These are phyloP conservation scores for Smittia aterrima DNA, from an alignment of 2,888 invertebrate genomes.

Conservation along the genomic window DNA sequence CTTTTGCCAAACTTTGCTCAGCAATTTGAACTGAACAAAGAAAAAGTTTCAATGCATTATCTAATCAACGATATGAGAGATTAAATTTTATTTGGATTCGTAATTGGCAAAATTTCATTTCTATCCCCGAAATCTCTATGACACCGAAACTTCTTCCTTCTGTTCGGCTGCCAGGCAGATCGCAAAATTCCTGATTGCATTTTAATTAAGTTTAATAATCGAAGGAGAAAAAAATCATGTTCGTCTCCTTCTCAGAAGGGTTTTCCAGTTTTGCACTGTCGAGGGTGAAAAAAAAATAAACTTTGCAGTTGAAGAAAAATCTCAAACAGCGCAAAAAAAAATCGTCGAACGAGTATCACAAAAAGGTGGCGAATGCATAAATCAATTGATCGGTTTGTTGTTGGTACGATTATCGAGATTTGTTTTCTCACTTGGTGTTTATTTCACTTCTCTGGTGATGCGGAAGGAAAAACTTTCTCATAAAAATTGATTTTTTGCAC, in stretches of 20 bases:
- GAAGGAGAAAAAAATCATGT: neutral
- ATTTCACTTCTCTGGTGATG: neutral
- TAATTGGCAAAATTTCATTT: too few species aligned
- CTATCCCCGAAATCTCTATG: neutral
- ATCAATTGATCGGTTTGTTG: slow-evolving; percentile 34
- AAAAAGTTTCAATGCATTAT: too few species aligned
- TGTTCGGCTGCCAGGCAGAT: neutral
- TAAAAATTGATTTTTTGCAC: slow-evolving; percentile 36
- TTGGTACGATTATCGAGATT: slow-evolving; percentile 21
- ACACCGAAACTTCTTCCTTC: neutral
- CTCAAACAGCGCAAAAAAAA: neutral
- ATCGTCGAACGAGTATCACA: slow-evolving; percentile 25
- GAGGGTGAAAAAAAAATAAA: neutral
- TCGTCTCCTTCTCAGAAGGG: neutral
- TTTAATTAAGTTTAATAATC: slow-evolving; percentile 26
- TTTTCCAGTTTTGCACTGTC: neutral
- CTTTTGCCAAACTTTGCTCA: too few species aligned
- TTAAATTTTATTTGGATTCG: too few species aligned
- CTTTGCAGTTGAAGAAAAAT: neutral
- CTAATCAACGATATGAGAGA: too few species aligned
- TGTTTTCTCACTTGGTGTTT: slow-evolving; percentile 8
- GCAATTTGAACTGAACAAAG: too few species aligned
- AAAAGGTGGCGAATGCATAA: slow-evolving; percentile 40
- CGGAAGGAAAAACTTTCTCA: slow-evolving; percentile 28
- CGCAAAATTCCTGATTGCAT: slow-evolving; percentile 16